Conservation (phyloP, 2,888 invertebrate species). For the Scaptodrosophila latifasciaeformis region DNA sequence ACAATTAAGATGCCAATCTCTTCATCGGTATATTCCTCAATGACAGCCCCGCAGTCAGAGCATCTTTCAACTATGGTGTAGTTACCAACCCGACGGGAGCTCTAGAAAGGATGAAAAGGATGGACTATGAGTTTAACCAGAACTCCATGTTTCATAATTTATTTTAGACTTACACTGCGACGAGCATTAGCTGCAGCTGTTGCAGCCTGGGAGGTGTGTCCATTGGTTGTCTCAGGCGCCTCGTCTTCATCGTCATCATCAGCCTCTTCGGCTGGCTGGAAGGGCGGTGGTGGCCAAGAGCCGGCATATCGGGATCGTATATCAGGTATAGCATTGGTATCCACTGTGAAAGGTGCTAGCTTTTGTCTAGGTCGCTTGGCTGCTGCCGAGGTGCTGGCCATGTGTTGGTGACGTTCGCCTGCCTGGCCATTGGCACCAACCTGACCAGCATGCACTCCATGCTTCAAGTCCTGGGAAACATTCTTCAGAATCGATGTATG, state of each 20-base stretch:
- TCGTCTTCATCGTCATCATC: constrained; percentile 66
- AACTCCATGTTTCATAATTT: not conserved
- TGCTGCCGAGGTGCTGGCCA: constrained; percentile 38
- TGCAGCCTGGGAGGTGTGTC: constrained; percentile 42
- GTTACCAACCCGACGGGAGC: constrained; percentile 81
- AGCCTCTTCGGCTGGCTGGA: constrained; percentile 60
- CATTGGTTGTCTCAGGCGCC: constrained; percentile 51
- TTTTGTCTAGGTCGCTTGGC: constrained; percentile 77
- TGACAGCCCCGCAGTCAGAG: constrained; percentile 91
- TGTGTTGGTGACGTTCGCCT: constrained; percentile 36
- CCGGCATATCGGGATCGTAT: constrained; percentile 76
- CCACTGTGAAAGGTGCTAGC: constrained; percentile 77
- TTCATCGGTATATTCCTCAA: constrained; percentile 97
- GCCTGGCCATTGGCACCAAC: not conserved
- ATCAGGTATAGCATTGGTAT: constrained; percentile 77
- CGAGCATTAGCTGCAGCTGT: too few species aligned
- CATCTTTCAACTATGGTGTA: constrained; percentile 83
- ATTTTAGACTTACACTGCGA: constrained; percentile 35
- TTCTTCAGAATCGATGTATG: constrained; percentile 71
- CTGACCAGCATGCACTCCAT: constrained; percentile 13
- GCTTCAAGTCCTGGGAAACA: constrained; percentile 56
- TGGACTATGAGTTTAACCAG: not conserved
- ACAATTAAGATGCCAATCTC: constrained; percentile 96
- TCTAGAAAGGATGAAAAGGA: constrained; percentile 69
- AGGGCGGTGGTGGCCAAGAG: constrained; percentile 77